These are phyloP conservation scores for Crotalus tigris DNA, from an alignment of 2,113 vertebrate species.

Conservation along the genomic window DNA sequence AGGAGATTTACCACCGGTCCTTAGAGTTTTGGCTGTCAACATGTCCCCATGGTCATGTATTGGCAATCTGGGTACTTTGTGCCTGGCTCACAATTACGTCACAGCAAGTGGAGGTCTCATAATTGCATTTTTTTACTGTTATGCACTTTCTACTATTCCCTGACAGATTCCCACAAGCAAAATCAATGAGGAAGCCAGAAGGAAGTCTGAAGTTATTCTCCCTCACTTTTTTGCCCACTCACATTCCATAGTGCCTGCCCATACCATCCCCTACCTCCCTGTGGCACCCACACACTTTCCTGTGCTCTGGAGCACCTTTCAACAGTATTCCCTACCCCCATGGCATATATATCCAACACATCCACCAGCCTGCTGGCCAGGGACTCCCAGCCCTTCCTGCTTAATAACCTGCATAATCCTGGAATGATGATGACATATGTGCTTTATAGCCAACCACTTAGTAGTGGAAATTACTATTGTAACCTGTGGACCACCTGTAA, in stretches of 20 bases:
- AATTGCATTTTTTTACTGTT: not conserved
- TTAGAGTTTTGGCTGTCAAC: not conserved
- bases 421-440: not conserved
- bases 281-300: not conserved
- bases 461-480: not conserved
- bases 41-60: not conserved
- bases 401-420: not conserved
- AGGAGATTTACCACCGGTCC: not conserved
- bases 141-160: not conserved
- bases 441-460: not conserved
- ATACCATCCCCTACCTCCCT: not conserved
- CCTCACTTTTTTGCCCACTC: no score
- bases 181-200: not conserved
- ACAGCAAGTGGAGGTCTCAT: not conserved
- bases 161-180: not conserved
- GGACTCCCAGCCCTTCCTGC: not conserved
- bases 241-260: no score
- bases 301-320: not conserved
- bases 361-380: not conserved
- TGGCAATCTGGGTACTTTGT: not conserved
- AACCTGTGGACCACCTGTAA: not conserved
- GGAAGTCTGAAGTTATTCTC: not conserved
- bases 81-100: not conserved
- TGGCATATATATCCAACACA: not conserved
- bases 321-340: not conserved